phyloP scores from a whole-genome alignment of 2,113 vertebrate genomes.

The Tragulus kanchil region DNA sequence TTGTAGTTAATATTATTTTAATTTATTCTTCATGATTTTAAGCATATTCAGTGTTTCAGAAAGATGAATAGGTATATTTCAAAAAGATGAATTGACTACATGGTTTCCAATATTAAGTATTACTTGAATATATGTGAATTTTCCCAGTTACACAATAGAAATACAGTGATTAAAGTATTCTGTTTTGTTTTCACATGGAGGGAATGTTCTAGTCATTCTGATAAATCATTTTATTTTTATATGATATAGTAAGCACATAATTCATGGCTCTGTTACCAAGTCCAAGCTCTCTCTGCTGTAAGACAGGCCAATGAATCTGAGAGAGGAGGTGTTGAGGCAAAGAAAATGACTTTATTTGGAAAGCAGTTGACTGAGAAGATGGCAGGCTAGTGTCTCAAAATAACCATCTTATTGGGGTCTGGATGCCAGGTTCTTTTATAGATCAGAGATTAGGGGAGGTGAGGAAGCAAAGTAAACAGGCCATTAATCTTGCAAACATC shows the following conservation, averaged over 20 bases:
- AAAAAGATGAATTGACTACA: not conserved
- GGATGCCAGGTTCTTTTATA: too few relatives aligned
- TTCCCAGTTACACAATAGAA: not conserved
- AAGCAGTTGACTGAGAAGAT: too few relatives aligned
- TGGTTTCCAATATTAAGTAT: slow-evolving; percentile 30
- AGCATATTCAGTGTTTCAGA: slow-evolving; percentile 13
- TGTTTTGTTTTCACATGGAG: not conserved
- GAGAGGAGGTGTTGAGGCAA: too few relatives aligned
- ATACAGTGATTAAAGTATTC: not conserved
- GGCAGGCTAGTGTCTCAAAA: too few relatives aligned
- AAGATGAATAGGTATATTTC: slow-evolving; percentile 26
- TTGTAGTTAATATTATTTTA: not conserved
- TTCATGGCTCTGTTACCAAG: not conserved
- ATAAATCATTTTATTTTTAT: not conserved
- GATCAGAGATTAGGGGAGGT: too few relatives aligned
- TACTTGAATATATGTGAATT: not conserved
- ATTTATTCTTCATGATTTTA: not conserved
- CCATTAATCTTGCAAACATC: too few relatives aligned
- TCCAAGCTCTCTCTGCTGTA: too few relatives aligned
- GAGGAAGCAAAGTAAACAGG: too few relatives aligned
- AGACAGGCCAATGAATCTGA: too few relatives aligned
- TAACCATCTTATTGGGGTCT: too few relatives aligned
- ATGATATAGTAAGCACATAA: not conserved
- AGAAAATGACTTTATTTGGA: too few relatives aligned
- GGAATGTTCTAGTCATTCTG: not conserved